These are phyloP conservation scores for Datnioides undecimradiatus DNA, from an alignment of 2,113 vertebrate species.

Conservation along the genomic window DNA sequence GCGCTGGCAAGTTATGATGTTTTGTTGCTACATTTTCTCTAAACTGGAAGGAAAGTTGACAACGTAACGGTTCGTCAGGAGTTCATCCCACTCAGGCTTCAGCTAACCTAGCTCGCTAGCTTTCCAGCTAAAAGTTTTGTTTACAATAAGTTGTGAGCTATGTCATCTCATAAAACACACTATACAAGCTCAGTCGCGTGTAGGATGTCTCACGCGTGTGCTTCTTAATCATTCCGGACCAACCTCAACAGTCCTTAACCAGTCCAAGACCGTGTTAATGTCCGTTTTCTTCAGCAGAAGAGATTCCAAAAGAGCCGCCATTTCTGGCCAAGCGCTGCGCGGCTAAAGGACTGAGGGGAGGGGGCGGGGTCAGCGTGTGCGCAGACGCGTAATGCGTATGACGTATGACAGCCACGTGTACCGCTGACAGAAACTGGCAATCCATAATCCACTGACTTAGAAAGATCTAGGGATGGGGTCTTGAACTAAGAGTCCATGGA, in stretches of 20 bases:
- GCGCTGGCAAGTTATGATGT: not conserved
- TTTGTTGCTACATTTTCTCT: not conserved
- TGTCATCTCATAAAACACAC: conserved; percentile 60
- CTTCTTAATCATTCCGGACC: not conserved
- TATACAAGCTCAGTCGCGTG: fast-evolving
- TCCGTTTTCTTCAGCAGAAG: conserved; percentile 87
- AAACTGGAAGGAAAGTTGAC: not conserved
- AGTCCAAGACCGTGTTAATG: conserved; percentile 81
- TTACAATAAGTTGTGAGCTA: conserved; percentile 65
- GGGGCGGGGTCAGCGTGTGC: conserved; percentile 45
- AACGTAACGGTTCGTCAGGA: not conserved
- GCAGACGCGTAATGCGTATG: conserved; percentile 26
- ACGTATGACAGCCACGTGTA: not conserved
- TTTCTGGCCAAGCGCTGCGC: conserved; percentile 82
- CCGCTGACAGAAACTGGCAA: not conserved
- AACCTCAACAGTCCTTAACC: conserved; percentile 82
- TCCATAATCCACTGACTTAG: too few relatives aligned
- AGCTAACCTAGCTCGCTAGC: conserved; percentile 59
- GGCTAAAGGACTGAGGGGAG: conserved; percentile 22
- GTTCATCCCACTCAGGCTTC: not conserved
- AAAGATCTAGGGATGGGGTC: too few relatives aligned
- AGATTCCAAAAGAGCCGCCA: conserved; percentile 96
- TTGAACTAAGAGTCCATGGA: too few relatives aligned
- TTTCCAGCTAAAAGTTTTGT: conserved; percentile 79
- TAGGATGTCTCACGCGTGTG: too few relatives aligned